Evolutionary conservation across 2,797 vertebrate genomes (phyloP), one percentile per base, ranked within the genome.

Genomic region (Cossypha polioptera): DNA sequence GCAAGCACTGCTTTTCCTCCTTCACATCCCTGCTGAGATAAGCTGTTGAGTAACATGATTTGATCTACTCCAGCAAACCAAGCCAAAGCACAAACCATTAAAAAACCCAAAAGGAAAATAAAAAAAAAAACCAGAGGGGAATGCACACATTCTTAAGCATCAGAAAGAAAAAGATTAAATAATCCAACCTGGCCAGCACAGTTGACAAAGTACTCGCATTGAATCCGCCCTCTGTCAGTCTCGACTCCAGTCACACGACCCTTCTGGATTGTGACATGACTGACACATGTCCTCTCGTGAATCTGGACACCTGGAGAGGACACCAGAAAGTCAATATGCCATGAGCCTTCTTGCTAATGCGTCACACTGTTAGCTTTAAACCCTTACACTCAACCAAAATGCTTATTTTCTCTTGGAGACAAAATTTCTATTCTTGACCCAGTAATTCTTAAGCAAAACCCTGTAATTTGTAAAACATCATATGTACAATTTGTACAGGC

Each of bases 251-350:
- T 82, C 51, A 91, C 89, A 13, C 3, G 71, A 33, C 89, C 89
- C 58, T 82, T 91, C 65, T 91, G 83, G 58, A 91, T 55, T 18
- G 89, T 76, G 77, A 91, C 65, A 0, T 91, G 89, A 66, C 89
- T 91, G 58, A 91, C 89, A 33, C 26, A 54, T 2, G 71, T 91
- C 35, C 83, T 29, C 51, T 91, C 89, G 2, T 91, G 89, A 11
- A 91, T 87, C 77, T 99, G 98, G 83, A 99, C 99, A 25, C 99
- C 99, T 99, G 97, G 5, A 68, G 16, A 73, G 95, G 42, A 42
- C 61, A 81, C 1, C 33, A 61, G 28, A 61, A 74, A 53, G 35
- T 29, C 65, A 61, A 31, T 2, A 6, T 2, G 45, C 21, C n/a
- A 55, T 11, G 1, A 84, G 18, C 4, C 17, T n/a, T 50, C n/a